A percentile compares a stretch with the other conserved stretches of the same genome.
Conservation (phyloP, 2,888 invertebrate genomes). For the Stegophylla sp. region DNA sequence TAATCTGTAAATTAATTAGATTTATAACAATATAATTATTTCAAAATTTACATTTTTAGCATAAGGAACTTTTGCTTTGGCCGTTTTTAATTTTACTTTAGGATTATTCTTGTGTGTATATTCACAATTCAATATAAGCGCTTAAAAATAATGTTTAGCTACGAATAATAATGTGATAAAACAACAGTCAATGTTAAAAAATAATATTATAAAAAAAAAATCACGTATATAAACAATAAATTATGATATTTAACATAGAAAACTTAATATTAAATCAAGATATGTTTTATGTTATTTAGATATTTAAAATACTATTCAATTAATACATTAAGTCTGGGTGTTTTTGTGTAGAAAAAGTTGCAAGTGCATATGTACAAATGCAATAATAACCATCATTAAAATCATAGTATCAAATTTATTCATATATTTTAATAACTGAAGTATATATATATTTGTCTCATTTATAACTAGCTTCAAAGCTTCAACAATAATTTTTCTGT, state of each 20-base stretch:
- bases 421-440: background rate
- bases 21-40: slow-evolving; percentile 11
- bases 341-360: background rate
- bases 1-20: background rate
- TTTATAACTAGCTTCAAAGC: background rate
- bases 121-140: background rate
- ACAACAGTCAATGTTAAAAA: slow-evolving; percentile 15
- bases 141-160: background rate
- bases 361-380: no score
- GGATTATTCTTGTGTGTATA: background rate
- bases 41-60: slow-evolving; percentile 9
- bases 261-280: slow-evolving; percentile 14
- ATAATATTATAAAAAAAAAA: background rate
- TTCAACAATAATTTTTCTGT: no score
- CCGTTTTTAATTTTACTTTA: slow-evolving; percentile 23
- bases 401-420: background rate
- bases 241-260: background rate
- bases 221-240: background rate
- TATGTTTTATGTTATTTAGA: slow-evolving; percentile 9
- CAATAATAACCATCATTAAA: background rate
- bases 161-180: slow-evolving; percentile 13
- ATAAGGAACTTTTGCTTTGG: slow-evolving; percentile 32
- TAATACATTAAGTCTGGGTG: background rate
- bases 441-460: background rate
- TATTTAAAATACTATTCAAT: background rate